Evolutionary conservation across 2,888 invertebrate genomes (phyloP), one percentile per base, ranked within the genome.

Genomic region (Diaperis boleti): DNA sequence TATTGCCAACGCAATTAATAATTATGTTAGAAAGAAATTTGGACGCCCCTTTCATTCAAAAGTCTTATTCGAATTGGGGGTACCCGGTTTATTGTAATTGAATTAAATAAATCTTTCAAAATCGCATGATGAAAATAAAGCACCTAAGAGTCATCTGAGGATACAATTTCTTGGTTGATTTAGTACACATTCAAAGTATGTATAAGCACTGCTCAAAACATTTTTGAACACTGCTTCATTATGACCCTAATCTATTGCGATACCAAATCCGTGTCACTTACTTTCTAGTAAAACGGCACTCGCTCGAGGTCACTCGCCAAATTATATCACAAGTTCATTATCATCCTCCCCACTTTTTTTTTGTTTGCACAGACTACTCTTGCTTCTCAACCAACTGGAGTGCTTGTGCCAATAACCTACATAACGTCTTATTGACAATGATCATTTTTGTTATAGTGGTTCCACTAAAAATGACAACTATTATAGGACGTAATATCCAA

Each of bases 321-420:
- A 57, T 59, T 59, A 59, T 59, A 59, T 59, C 59, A 59, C 59
- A 59, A 49, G 57, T 57, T 57, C 57, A 57, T 45, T 57, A 47
- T 45, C 47, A 47, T 17, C 33, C 13, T 56, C 44, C 44, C 45
- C 54, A 50, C 49, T 35, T 50, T 35, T 45, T 29, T 31, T 31
- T 31, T 47, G 15, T 47, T 15, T 15, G 15, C 13, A 13, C 13
- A 45, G 10, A 44, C 44, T 26, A 35, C 1, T 13, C 45, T 45
- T 45, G n/a, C n/a, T n/a, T n/a, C 17, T 3, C 33, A 33, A 33
- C 31, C 15, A 33, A n/a, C 15, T 29, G 29, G 41, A 42, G 31
- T 11, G 54, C 15, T 15, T 54, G 54, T 54, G 54, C 54, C 31
- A 54, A 11, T 37, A 41, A 54, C 54, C 54, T 22, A 26, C 26